These are phyloP conservation scores for Neopelma chrysocephalum DNA, from an alignment of 2,797 vertebrate species.

Conservation along the genomic window DNA sequence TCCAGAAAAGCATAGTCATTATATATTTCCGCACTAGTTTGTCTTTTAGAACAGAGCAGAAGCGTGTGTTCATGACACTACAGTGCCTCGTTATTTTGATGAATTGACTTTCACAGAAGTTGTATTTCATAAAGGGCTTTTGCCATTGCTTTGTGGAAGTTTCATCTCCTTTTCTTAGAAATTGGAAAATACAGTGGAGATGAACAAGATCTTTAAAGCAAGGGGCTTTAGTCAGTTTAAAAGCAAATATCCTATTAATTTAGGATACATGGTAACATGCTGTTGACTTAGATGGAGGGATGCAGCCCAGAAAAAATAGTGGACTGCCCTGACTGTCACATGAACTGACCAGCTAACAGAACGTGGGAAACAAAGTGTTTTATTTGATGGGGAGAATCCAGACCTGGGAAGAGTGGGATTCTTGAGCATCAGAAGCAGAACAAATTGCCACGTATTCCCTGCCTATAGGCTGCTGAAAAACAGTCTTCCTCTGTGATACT, in stretches of 20 bases:
- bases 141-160: not conserved
- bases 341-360: not conserved
- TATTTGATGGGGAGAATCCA: not conserved
- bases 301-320: not conserved
- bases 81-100: not conserved
- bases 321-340: not conserved
- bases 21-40: not conserved
- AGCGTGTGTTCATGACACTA: not conserved
- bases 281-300: not conserved
- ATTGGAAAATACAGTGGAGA: not conserved
- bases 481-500: not conserved
- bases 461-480: not conserved
- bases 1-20: not conserved
- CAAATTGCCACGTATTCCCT: not conserved
- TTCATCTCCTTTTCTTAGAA: not conserved
- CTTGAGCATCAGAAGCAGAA: not conserved
- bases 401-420: not conserved
- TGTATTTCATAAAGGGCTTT: not conserved
- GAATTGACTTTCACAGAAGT: not conserved
- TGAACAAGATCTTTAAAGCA: not conserved
- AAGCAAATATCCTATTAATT: not conserved
- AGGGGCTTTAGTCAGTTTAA: not conserved
- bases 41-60: not conserved
- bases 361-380: not conserved
- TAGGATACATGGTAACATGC: not conserved